Evolutionary conservation across 2,797 vertebrate genomes (phyloP).

Genomic region (Melanotaenia maccullochi): DNA sequence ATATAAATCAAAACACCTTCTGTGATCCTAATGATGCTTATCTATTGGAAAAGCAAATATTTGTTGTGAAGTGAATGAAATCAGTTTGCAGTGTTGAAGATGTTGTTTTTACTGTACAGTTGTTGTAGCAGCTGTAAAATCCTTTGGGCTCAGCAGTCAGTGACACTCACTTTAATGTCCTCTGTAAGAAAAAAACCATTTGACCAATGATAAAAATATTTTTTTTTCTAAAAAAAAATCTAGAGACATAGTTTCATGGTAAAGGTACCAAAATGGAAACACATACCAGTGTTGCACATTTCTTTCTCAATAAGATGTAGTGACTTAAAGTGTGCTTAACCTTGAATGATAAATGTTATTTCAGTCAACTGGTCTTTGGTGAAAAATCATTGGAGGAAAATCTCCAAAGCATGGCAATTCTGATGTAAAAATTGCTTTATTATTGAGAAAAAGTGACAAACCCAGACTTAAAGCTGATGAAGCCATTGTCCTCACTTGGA

Average conservation of each 20-base stretch:
- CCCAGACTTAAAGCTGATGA: background rate
- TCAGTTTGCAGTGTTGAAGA: background rate
- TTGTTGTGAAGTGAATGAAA: background rate
- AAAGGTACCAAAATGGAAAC: background rate
- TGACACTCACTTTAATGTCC: background rate
- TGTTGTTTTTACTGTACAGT: background rate
- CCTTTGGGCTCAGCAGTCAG: background rate
- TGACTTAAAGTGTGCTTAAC: background rate
- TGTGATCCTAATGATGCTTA: background rate
- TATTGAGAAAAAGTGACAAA: background rate
- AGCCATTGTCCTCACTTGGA: slow-evolving; percentile 2
- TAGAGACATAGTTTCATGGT: background rate
- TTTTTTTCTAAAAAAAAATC: background rate
- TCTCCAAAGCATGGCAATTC: background rate
- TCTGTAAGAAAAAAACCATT: background rate
- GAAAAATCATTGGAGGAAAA: background rate
- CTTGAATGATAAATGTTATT: background rate
- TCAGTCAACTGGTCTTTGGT: background rate
- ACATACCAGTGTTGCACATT: background rate
- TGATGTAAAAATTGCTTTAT: background rate
- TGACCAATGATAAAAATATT: background rate
- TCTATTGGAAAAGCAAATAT: background rate
- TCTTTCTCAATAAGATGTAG: background rate
- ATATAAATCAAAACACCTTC: background rate
- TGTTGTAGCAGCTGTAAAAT: background rate